A percentile compares a stretch with the other conserved stretches of the same genome.
Evolutionary conservation across 1,140 invertebrate species (phyloP).

Genomic region (Anoplolepis gracilipes): DNA sequence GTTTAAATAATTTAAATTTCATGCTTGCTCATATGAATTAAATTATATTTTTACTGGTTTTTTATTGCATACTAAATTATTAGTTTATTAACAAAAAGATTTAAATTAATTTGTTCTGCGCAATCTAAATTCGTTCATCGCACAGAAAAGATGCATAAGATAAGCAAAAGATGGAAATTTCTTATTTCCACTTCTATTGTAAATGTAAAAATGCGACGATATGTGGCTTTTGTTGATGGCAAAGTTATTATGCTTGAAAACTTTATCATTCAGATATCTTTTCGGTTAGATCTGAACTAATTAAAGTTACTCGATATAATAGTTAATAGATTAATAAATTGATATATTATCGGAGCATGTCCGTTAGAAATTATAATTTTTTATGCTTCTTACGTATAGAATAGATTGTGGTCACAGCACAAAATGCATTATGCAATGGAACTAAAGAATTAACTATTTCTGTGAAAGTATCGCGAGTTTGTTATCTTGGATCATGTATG

Average conservation of each 20-base stretch:
- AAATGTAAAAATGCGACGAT: neutral
- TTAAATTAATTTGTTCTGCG: neutral
- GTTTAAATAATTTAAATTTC: too few species aligned
- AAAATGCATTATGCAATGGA: neutral
- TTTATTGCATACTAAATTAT: neutral
- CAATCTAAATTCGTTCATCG: neutral
- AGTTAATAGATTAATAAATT: constrained; percentile 32
- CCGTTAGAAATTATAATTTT: neutral
- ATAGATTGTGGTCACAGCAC: neutral
- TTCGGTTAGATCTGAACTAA: constrained; percentile 20
- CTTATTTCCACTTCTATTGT: neutral
- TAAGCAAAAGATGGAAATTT: neutral
- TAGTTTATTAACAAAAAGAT: neutral
- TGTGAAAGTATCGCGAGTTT: constrained; percentile 4
- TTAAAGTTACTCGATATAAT: constrained; percentile 6
- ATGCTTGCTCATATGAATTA: neutral
- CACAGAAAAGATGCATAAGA: neutral
- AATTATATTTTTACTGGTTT: neutral
- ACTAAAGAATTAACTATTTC: neutral
- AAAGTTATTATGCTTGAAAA: constrained; percentile 13
- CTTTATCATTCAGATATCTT: constrained; percentile 25
- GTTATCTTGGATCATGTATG: neutral
- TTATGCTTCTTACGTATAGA: neutral
- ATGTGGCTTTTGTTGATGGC: neutral
- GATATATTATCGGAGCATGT: neutral